A percentile compares a stretch with the other conserved stretches of the same genome.
Conservation (phyloP, 2,888 invertebrate species). For the Mimas tiliae region DNA sequence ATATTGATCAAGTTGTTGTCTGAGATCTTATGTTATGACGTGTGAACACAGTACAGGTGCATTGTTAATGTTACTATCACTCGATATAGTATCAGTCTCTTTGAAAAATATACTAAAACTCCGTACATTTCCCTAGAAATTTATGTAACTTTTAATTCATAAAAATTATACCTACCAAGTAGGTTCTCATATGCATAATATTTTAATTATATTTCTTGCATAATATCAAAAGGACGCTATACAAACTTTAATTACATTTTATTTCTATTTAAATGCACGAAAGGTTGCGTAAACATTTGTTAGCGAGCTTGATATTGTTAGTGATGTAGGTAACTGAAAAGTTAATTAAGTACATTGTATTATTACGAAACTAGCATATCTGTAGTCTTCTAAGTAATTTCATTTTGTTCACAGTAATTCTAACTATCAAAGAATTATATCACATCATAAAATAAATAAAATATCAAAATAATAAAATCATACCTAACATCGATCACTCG, state of each 20-base stretch:
- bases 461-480: no score
- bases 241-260: no score
- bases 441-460: no score
- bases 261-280: background rate
- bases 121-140: background rate
- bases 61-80: background rate
- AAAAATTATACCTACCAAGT: background rate
- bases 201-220: background rate
- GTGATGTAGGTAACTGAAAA: background rate
- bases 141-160: background rate
- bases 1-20: conserved; percentile 40
- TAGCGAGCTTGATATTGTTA: background rate
- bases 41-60: background rate
- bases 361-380: background rate
- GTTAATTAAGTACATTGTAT: background rate
- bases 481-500: no score
- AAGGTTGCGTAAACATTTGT: background rate
- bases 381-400: no score
- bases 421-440: no score
- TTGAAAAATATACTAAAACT: background rate
- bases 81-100: background rate
- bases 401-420: no score
- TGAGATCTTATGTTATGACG: conserved; percentile 47
- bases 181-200: background rate
- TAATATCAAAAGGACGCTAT: background rate